phyloP scores from a whole-genome alignment of 2,888 invertebrate species.

The Elegia similella region DNA sequence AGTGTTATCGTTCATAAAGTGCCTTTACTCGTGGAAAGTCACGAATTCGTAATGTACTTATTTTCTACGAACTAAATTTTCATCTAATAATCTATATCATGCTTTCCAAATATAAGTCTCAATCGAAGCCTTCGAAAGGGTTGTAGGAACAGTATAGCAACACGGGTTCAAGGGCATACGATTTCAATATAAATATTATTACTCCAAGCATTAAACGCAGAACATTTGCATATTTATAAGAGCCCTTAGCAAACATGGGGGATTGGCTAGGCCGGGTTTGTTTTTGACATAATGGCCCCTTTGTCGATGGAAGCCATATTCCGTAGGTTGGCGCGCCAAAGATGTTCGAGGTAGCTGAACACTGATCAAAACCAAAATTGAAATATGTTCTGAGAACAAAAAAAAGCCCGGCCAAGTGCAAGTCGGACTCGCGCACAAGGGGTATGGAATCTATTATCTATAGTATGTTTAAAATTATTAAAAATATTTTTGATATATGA shows the following conservation, averaged over 20 bases:
- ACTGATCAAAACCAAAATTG: neutral
- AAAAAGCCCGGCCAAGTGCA: too few species aligned
- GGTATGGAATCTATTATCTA: too few species aligned
- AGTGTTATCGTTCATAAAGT: too few species aligned
- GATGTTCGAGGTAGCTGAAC: neutral
- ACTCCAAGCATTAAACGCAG: conserved; percentile 70
- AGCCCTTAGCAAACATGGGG: conserved; percentile 72
- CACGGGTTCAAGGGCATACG: conserved; percentile 68
- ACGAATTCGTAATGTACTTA: neutral
- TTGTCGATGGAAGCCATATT: conserved; percentile 55
- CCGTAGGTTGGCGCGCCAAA: conserved; percentile 37
- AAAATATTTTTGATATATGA: too few species aligned
- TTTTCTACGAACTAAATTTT: neutral
- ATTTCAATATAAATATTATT: conserved; percentile 78
- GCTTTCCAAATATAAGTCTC: conserved; percentile 7
- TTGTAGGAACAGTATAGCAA: conserved; percentile 67
- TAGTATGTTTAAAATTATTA: too few species aligned
- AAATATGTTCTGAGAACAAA: too few species aligned
- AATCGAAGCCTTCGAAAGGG: conserved; percentile 43
- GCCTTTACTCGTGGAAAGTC: too few species aligned
- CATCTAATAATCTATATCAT: conserved; percentile 21
- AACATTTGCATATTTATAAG: conserved; percentile 79
- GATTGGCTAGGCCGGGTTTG: conserved; percentile 64
- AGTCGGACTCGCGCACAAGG: too few species aligned
- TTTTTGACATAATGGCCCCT: conserved; percentile 73